Conservation (phyloP, 2,113 vertebrate species). For the Psilopogon haemacephalus region DNA sequence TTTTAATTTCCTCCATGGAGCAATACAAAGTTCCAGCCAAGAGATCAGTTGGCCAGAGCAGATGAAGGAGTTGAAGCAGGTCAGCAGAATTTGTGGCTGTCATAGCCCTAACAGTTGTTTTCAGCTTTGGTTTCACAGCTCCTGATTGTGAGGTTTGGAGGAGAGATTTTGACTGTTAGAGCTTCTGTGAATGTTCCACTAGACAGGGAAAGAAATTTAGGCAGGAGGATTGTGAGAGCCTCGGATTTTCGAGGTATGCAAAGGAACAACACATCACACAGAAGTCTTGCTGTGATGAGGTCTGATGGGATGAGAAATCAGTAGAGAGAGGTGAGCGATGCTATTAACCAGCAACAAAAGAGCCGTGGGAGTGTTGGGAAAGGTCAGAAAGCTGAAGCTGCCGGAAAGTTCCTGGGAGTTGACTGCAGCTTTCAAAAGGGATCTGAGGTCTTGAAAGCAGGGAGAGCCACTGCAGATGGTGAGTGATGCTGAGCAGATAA, state of each 20-base stretch:
- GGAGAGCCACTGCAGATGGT: neutral
- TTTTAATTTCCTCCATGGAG: neutral
- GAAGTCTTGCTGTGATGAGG: neutral
- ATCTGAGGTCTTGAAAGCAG: neutral
- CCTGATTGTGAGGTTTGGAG: neutral
- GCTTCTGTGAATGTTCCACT: neutral
- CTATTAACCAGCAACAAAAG: neutral
- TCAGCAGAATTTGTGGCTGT: neutral
- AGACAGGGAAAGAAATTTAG: neutral
- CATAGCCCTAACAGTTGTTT: neutral
- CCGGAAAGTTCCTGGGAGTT: neutral
- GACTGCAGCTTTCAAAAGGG: neutral
- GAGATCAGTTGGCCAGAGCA: neutral
- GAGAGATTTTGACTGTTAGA: neutral
- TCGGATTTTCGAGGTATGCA: neutral
- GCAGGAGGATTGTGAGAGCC: neutral
- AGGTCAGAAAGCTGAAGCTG: neutral
- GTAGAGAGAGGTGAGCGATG: neutral
- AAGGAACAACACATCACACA: accelerated
- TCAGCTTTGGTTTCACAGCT: neutral
- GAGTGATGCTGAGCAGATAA: neutral
- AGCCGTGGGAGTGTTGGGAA: neutral
- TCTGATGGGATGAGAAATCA: neutral
- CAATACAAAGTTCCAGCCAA: neutral
- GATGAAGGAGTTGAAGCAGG: neutral